Base-by-base conservation (phyloP, 2,797 vertebrate species). In the Gephyroberyx darwinii region DNA sequence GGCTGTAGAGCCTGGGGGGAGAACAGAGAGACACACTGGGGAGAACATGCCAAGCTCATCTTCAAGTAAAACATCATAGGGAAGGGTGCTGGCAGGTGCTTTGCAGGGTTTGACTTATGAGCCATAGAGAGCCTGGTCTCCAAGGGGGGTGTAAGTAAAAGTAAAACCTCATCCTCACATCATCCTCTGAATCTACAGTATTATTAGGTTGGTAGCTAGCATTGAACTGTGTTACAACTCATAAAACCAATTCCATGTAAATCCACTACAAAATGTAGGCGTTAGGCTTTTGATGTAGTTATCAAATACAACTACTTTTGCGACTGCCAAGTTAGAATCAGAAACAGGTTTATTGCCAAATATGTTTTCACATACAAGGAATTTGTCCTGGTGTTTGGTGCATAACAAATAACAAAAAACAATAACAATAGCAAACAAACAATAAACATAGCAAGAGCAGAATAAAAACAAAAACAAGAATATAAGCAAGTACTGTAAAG, bases 21-120 rank as follows among this genome's bases (percentile, higher is more conserved):
- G 72, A 76, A 84, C 63, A 74, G 48, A 35, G 66, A 77, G 31
- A 53, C 52, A 60, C 37, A 60, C 47, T 13, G 72, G 53, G 39
- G 51, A 70, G 50, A 78, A 71, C 62, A 72, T 41, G 65, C 61
- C 63, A 56, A 47, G 26, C 66, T 74, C 64, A 60, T 79, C 66
- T 55, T 56, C 33, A 35, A 43, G 33, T 66, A 20, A 65, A 75
- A 72, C 50, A 77, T 71, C 75, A 45, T 5, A 19, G 63, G 47
- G 37, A 64, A 50, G 57, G 30, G 14, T 37, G 56, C 31, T 78
- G 20, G 82, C 78, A 13, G 16, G 14, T 55, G 52, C 48, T 81
- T 75, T 81, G 61, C 14, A 22, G 37, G 53, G 71, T 79, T 78
- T 77, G 63, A 72, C 31, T 71, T 20, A 22, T 45, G 58, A 60